phyloP scores from a whole-genome alignment of 1,140 invertebrate species.

The Drosophila sproati region DNA sequence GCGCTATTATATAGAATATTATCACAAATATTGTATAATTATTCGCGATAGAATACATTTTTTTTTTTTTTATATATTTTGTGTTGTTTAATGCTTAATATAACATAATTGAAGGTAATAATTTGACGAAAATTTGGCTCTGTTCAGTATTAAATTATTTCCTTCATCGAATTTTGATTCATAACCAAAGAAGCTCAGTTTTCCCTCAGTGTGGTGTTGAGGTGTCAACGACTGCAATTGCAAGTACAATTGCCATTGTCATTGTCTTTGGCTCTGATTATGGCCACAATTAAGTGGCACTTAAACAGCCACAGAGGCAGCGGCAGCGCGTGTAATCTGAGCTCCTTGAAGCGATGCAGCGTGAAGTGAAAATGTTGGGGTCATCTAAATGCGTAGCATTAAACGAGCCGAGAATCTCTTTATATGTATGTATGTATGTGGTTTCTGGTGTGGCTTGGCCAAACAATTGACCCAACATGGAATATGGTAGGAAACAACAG shows the following conservation, averaged over 20 bases:
- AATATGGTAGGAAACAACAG: constrained; percentile 38
- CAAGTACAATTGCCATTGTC: constrained; percentile 20
- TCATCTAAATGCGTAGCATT: constrained; percentile 3
- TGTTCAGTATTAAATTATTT: no score
- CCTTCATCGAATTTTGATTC: neutral
- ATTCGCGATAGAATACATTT: no score
- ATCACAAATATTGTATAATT: no score
- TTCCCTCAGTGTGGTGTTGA: neutral
- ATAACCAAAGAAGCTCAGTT: neutral
- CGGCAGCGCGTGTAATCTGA: constrained; percentile 26
- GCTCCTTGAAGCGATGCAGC: constrained; percentile 14
- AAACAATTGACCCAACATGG: constrained; percentile 45
- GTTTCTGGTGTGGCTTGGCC: constrained; percentile 6
- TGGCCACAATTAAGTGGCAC: constrained; percentile 71
- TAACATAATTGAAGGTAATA: no score
- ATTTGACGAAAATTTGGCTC: no score
- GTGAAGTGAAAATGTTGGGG: constrained; percentile 8
- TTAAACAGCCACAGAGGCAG: constrained; percentile 12
- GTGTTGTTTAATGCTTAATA: no score
- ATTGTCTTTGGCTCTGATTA: constrained; percentile 28
- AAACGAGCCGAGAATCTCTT: constrained; percentile 28
- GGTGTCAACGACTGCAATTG: constrained; percentile 70
- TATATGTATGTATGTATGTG: neutral
- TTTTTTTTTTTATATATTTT: no score
- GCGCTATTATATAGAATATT: no score